A percentile compares a stretch with the other conserved stretches of the same genome.
phyloP scores from a whole-genome alignment of 2,113 vertebrate genomes.

The Bothrops jararaca region DNA sequence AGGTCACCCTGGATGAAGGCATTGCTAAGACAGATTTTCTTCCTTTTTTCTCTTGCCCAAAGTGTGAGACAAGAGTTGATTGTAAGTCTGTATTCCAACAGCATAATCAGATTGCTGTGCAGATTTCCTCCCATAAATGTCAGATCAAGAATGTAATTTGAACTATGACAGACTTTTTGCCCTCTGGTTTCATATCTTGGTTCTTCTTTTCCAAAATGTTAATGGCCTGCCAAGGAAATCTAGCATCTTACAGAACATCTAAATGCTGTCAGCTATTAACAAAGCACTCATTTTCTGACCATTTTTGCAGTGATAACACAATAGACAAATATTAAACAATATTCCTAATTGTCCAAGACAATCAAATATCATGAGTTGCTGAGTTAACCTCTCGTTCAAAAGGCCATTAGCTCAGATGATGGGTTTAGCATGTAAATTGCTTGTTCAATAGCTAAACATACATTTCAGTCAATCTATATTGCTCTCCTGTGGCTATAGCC shows the following conservation, averaged over 20 bases:
- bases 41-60: neutral
- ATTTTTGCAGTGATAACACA: conserved; percentile 37
- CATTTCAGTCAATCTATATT: conserved; percentile 47
- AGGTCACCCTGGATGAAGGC: neutral
- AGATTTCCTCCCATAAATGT: conserved; percentile 43
- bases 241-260: conserved; percentile 13
- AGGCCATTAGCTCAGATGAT: conserved; percentile 31
- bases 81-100: conserved; percentile 18
- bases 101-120: conserved; percentile 38
- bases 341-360: conserved; percentile 19
- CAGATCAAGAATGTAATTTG: conserved; percentile 49
- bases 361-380: conserved; percentile 34
- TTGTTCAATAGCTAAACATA: conserved; percentile 29
- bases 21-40: neutral
- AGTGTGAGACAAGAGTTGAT: neutral
- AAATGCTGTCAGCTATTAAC: neutral
- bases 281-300: neutral
- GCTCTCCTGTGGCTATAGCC: conserved; percentile 32
- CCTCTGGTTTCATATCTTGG: conserved; percentile 33
- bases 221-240: conserved; percentile 15
- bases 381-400: conserved; percentile 31
- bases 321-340: conserved; percentile 33
- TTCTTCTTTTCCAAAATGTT: conserved; percentile 33
- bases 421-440: conserved; percentile 39
- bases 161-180: conserved; percentile 30